A percentile compares a stretch with the other conserved stretches of the same genome.
These are phyloP conservation scores for Tauraco erythrolophus DNA, from an alignment of 2,113 vertebrate genomes.

Conservation along the genomic window DNA sequence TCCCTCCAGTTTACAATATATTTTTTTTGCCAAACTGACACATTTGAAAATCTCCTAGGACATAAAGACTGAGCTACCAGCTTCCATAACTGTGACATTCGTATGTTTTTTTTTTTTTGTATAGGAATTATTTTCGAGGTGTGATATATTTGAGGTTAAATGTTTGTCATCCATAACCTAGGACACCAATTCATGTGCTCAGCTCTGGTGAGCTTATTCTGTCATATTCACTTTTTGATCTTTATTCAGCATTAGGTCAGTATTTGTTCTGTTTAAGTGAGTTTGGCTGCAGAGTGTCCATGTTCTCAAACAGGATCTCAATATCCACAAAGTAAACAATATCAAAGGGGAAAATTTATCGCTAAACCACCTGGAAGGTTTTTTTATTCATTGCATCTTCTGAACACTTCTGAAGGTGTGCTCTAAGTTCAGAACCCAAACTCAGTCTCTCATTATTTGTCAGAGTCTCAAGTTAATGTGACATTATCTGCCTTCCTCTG, in stretches of 20 bases:
- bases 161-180: background rate
- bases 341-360: background rate
- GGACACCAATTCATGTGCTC: background rate
- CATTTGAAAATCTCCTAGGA: background rate
- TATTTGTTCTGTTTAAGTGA: background rate
- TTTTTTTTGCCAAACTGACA: background rate
- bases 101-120: background rate
- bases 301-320: background rate
- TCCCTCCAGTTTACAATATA: background rate
- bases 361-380: background rate
- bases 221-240: background rate
- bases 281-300: background rate
- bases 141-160: background rate
- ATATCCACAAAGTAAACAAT: background rate
- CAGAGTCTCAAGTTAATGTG: background rate
- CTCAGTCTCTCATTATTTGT: background rate
- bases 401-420: rapidly evolving
- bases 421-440: background rate
- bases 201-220: background rate
- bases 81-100: background rate
- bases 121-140: background rate
- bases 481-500: background rate
- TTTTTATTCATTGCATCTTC: background rate
- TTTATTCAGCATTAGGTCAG: background rate
- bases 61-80: background rate